Evolutionary conservation across 2,888 invertebrate species (phyloP), one percentile per base, ranked within the genome.

Genomic region (Meliscaeva auricollis): DNA sequence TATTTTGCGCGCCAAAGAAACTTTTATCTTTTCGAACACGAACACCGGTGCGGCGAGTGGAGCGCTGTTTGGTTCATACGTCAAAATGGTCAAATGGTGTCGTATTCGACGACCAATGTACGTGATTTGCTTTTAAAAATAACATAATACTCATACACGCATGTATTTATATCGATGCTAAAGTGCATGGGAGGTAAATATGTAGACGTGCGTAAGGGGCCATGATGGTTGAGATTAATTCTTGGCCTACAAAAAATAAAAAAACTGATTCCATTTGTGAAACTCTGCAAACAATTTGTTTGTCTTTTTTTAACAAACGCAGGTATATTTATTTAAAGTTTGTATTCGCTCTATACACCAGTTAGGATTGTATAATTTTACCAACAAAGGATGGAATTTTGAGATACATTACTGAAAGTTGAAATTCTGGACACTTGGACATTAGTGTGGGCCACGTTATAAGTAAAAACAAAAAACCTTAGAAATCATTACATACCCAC

Each of bases 51-150:
- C 17, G 48, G 20, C 9, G 8, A 9, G 17, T 5, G 46, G 9
- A 17, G 32, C n/a, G 50, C 30, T 32, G 30, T 54, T 74, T 17
- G 11, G n/a, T 52, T 54, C 15, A 41, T 38, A 54, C 13, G 7
- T 70, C 20, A 54, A 70, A 64, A 38, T 50, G 62, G 56, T 48
- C 35, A 72, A 81, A 70, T 58, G 50, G 66, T 76, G 66, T 76
- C 81, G 41, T 48, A 50, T 66, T 44, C 48, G 13, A 50, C 48
- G 38, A 20, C 0, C 41, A 50, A 72, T 35, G 62, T 38, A 81
- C 81, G 81, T 81, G 81, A 58, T 54, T 64, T 52, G 81, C 64
- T 32, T 81, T 66, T 58, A 13, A 17, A 56, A 76, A 66, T 58
- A 44, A 35, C 58, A 58, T 69, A 60, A 15, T 22, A 17, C 17